Evolutionary conservation across 2,888 invertebrate species (phyloP), one percentile per base, ranked within the genome.

Genomic region (Ctena decussata): DNA sequence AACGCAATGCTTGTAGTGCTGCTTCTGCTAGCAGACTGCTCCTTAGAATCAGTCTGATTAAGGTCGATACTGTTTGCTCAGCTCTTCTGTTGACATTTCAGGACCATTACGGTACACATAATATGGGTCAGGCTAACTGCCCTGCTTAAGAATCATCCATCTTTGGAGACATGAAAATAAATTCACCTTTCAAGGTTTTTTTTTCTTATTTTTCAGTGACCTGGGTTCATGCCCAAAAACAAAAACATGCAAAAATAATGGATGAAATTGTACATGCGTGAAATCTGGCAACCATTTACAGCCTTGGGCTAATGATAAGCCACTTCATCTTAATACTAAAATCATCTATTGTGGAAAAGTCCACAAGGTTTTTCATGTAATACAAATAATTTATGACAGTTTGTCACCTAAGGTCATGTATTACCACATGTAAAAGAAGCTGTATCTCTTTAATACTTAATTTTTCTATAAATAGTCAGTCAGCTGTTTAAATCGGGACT

Each of bases 131-230:
- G 5, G 5, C 8, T 5, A 15, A 27, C 57, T 57, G 57, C 27
- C 5, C 8, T 5, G 6, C 5, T 27, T 8, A 24, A 57, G 8
- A 1, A 24, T 24, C 57, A 57, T 57, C 27, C 27, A 57, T 57
- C 57, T 57, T 5, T 27, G 57, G 27, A 57, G 57, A 57, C 27
- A 57, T 6, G 32, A 18, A 32, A 1, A 65, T 65, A 30, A 65
- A 65, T 65, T 35, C 65, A 65, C 65, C 65, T 41, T 41, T 41
- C 41, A 41, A 53, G n/a, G n/a, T n/a, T n/a, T n/a, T n/a, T n/a
- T n/a, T n/a, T n/a, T n/a, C 53, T 53, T 53, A 18, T 53, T 53
- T 53, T 53, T 53, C 53, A 53, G 18, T 53, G 53, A 53, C 53
- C 60, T 60, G 6, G 6, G 35, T 57, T 57, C 35, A 65, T 35